phyloP scores from a whole-genome alignment of 2,797 vertebrate genomes.

The Anas acuta region DNA sequence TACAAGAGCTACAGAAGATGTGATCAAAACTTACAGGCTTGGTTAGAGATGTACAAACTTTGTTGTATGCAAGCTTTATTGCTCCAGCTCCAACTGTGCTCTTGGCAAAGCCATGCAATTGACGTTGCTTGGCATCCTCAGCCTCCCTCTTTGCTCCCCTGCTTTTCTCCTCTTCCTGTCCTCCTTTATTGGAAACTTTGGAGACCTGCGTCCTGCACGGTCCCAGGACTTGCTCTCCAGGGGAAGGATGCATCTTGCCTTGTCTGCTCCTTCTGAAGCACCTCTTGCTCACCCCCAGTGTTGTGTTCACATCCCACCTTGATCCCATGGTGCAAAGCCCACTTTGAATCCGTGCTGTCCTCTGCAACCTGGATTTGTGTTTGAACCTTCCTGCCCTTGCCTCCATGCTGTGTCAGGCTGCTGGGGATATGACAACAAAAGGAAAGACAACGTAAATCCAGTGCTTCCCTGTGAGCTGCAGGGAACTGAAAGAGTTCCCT shows the following conservation, averaged over 20 bases:
- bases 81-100: background rate
- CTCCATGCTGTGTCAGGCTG: fast-evolving
- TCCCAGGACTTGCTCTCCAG: background rate
- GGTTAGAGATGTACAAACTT: too few species aligned
- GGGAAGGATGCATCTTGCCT: background rate
- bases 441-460: background rate
- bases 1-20: background rate
- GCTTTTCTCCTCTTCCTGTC: background rate
- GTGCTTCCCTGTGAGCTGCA: fast-evolving
- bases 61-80: background rate
- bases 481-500: background rate
- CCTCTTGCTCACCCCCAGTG: background rate
- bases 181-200: background rate
- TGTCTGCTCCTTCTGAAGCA: background rate
- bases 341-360: background rate
- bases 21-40: background rate
- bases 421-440: background rate
- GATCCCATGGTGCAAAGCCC: background rate
- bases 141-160: background rate
- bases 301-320: background rate
- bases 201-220: background rate
- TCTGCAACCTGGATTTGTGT: background rate
- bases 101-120: background rate
- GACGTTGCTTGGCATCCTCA: background rate
- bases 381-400: background rate